Percentiles rank a stretch among this genome's conserved stretches.
These are phyloP conservation scores for Diadophis punctatus DNA, from an alignment of 2,113 vertebrate genomes.

Conservation along the genomic window DNA sequence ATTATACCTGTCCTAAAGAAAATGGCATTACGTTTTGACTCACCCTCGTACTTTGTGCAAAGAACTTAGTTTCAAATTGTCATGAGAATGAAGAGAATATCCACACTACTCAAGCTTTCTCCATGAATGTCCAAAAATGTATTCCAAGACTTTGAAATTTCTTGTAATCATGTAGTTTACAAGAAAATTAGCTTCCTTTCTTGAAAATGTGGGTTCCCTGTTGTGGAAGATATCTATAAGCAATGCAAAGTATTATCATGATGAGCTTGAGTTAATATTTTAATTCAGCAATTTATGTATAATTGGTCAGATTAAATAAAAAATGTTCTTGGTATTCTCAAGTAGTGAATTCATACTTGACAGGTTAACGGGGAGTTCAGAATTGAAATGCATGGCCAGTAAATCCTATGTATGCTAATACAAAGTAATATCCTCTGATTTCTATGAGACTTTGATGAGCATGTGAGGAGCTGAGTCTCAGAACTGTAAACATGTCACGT, in stretches of 20 bases:
- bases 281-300: background rate
- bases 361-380: background rate
- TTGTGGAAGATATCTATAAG: background rate
- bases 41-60: too few species aligned
- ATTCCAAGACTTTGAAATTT: background rate
- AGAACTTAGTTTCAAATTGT: background rate
- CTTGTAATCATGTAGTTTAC: background rate
- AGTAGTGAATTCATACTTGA: background rate
- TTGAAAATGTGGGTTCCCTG: background rate
- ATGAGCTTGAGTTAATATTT: background rate
- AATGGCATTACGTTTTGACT: too few species aligned
- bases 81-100: background rate
- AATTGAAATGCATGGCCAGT: background rate
- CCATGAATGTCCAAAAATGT: background rate
- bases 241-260: background rate
- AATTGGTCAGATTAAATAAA: background rate
- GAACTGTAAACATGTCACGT: background rate
- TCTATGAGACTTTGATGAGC: background rate
- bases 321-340: background rate
- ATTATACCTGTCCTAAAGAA: too few species aligned
- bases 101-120: background rate
- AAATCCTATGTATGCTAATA: background rate
- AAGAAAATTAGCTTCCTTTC: background rate
- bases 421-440: background rate
- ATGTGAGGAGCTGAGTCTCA: background rate